Evolutionary conservation across 2,888 invertebrate species (phyloP).

Genomic region (Elegia similella): DNA sequence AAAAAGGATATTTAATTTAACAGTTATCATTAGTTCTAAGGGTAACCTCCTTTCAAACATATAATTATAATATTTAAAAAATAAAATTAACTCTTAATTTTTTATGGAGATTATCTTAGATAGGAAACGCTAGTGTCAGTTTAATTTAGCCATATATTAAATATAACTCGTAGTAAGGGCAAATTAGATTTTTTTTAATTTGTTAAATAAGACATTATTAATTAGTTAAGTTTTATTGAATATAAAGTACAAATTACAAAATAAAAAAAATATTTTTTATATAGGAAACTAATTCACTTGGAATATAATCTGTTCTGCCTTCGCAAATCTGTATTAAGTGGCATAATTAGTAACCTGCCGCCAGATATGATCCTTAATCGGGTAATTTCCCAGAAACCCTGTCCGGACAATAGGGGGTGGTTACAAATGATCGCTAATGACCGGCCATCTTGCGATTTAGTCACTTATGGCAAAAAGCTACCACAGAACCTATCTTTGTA

Average conservation of each 20-base stretch:
- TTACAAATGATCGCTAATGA: not conserved
- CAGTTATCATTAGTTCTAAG: too few relatives aligned
- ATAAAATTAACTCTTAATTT: too few relatives aligned
- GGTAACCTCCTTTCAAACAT: too few relatives aligned
- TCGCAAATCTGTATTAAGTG: not conserved
- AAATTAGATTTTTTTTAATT: too few relatives aligned
- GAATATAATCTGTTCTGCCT: not conserved
- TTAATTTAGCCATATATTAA: too few relatives aligned
- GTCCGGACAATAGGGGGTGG: not conserved
- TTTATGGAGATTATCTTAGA: too few relatives aligned
- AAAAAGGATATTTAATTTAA: too few relatives aligned
- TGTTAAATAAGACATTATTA: too few relatives aligned
- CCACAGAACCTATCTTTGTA: not conserved
- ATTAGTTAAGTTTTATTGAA: too few relatives aligned
- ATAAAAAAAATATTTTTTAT: not conserved
- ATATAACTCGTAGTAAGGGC: too few relatives aligned
- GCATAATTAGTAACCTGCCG: conserved; percentile 1
- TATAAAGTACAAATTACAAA: too few relatives aligned
- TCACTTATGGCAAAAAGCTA: not conserved
- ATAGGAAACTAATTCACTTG: not conserved
- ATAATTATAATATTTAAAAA: too few relatives aligned
- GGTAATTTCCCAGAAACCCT: not conserved
- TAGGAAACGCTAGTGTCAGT: not conserved
- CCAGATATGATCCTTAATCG: not conserved
- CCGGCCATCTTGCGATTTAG: not conserved